Percentiles rank a stretch among this genome's conserved stretches.
Evolutionary conservation across 2,888 invertebrate species (phyloP).

Genomic region (Leistus spinibarbis): DNA sequence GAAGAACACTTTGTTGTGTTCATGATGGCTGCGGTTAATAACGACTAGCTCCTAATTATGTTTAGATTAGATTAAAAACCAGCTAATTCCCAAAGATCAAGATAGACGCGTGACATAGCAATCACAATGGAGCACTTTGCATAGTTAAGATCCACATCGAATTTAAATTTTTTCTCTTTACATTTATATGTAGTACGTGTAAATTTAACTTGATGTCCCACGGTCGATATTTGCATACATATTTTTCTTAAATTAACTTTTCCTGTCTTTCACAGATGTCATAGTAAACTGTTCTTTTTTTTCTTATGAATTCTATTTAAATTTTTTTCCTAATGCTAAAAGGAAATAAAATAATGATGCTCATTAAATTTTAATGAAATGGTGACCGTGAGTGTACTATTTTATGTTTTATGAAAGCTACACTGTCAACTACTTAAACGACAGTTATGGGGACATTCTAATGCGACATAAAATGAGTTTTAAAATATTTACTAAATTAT

Average conservation of each 20-base stretch:
- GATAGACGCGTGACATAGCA: slow-evolving; percentile 30
- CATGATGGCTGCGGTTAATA: slow-evolving; percentile 18
- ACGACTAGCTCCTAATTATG: slow-evolving; percentile 21
- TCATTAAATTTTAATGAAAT: background rate
- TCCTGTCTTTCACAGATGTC: background rate
- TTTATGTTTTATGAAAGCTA: background rate
- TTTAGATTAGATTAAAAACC: slow-evolving; percentile 29
- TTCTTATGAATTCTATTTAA: background rate
- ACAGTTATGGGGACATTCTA: background rate
- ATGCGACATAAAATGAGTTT: slow-evolving; percentile 14
- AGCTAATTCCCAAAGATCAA: slow-evolving; percentile 33
- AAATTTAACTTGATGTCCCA: background rate
- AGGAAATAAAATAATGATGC: background rate
- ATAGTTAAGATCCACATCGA: slow-evolving; percentile 25
- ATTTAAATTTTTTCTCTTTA: background rate
- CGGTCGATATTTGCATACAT: background rate
- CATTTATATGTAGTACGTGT: background rate
- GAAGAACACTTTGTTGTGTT: slow-evolving; percentile 17
- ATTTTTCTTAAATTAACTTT: background rate
- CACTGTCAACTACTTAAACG: background rate
- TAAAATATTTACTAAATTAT: slow-evolving; percentile 32
- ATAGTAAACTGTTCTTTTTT: background rate
- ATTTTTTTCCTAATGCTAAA: background rate
- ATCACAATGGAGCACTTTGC: slow-evolving; percentile 28
- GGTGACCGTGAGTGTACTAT: background rate